A percentile compares a stretch with the other conserved stretches of the same genome.
Conservation (phyloP, 2,113 vertebrate species). For the Sphaerodactylus townsendi region DNA sequence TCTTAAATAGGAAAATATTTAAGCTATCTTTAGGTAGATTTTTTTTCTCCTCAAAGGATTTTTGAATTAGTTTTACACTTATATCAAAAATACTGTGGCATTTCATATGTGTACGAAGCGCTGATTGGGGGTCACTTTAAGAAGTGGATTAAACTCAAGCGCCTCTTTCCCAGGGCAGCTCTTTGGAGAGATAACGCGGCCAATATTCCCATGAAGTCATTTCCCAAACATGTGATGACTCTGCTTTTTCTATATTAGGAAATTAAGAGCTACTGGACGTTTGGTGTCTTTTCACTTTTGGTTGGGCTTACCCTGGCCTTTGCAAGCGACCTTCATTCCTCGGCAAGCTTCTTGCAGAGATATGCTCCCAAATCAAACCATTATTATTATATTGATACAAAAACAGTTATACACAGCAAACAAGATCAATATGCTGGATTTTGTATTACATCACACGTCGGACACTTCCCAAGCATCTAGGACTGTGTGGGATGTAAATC, state of each 20-base stretch:
- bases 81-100: fast-evolving
- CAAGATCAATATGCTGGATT: no score
- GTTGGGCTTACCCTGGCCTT: background rate
- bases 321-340: background rate
- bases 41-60: no score
- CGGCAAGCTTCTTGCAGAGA: background rate
- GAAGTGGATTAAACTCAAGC: background rate
- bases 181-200: background rate
- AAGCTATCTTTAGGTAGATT: no score
- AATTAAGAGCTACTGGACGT: background rate
- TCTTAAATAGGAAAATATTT: no score
- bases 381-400: no score
- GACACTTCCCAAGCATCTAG: no score
- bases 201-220: background rate
- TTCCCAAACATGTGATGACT: background rate
- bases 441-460: no score
- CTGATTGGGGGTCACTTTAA: background rate
- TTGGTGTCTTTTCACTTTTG: background rate
- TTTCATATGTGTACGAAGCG: background rate
- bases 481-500: no score
- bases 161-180: background rate
- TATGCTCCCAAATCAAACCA: background rate
- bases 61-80: no score
- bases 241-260: background rate
- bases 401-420: no score